phyloP scores from a whole-genome alignment of 92 coral and sea anemone species.

The Hydrozoanthus gracilis region DNA sequence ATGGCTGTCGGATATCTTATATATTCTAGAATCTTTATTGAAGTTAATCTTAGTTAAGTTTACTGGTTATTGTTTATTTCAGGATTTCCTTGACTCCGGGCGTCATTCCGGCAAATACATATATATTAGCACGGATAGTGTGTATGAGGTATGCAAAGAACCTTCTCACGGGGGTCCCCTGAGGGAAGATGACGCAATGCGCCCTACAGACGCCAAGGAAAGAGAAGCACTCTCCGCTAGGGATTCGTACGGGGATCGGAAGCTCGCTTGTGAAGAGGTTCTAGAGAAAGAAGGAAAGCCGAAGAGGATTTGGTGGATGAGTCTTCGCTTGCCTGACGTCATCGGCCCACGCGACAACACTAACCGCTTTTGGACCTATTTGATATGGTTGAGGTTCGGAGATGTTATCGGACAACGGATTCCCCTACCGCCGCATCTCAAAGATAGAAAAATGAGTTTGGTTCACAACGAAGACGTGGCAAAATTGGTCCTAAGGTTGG shows the following conservation, averaged over 20 bases:
- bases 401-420: conserved; percentile 76
- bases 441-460: conserved; percentile 78
- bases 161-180: conserved; percentile 83
- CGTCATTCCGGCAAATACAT: conserved; percentile 83
- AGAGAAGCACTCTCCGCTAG: conserved; percentile 60
- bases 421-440: conserved; percentile 70
- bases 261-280: conserved; percentile 84
- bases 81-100: conserved; percentile 75
- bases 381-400: conserved; percentile 88
- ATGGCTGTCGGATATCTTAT: too few species aligned
- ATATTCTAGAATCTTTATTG: too few species aligned
- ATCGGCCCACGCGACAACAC: conserved; percentile 97
- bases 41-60: neutral
- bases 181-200: conserved; percentile 89
- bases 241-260: conserved; percentile 86
- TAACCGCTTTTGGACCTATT: conserved; percentile 92
- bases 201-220: conserved; percentile 72
- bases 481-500: conserved; percentile 60
- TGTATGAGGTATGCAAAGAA: conserved; percentile 90
- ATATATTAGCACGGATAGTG: conserved; percentile 90
- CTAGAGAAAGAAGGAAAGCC: conserved; percentile 69
- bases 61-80: neutral
- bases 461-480: conserved; percentile 85
- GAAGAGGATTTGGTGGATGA: conserved; percentile 71
- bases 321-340: conserved; percentile 94